Conservation (phyloP, 2,888 invertebrate genomes). For the Idaea aversata region DNA sequence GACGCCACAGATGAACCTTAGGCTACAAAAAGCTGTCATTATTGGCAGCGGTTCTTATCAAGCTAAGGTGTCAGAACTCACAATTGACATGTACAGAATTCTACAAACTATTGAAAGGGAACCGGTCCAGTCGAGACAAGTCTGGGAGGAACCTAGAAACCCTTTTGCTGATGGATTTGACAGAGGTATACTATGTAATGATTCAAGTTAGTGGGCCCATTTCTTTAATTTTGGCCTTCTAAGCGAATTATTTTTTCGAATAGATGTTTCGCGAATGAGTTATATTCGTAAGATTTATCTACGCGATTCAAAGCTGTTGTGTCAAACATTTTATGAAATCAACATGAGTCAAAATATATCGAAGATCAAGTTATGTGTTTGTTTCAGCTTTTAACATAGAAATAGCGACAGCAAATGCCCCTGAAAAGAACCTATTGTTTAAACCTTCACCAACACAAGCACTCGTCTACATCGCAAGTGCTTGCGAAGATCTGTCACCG, state of each 20-base stretch:
- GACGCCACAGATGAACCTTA: constrained; percentile 90
- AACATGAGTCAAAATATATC: not conserved
- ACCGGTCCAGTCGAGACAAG: constrained; percentile 60
- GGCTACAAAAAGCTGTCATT: constrained; percentile 95
- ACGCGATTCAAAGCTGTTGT: not conserved
- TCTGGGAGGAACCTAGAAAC: constrained; percentile 3
- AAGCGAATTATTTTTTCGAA: not conserved
- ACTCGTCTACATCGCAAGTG: constrained; percentile 94
- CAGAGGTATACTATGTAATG: not conserved
- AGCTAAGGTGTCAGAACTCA: constrained; percentile 97
- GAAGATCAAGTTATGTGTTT: constrained; percentile 8
- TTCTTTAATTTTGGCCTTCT: not conserved
- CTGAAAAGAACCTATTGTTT: constrained; percentile 93
- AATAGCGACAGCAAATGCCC: constrained; percentile 8
- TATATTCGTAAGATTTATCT: not conserved
- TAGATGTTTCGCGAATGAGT: not conserved
- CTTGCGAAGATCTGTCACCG: constrained; percentile 95
- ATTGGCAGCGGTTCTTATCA: constrained; percentile 96
- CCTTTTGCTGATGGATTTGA: constrained; percentile 5
- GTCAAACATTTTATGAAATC: not conserved
- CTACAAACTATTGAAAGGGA: constrained; percentile 96
- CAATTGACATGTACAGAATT: constrained; percentile 99
- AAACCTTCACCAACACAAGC: constrained; percentile 97
- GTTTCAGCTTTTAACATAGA: constrained; percentile 22
- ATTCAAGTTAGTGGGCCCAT: not conserved